Conservation (phyloP, 2,797 vertebrate species). For the Miopithecus talapoin region DNA sequence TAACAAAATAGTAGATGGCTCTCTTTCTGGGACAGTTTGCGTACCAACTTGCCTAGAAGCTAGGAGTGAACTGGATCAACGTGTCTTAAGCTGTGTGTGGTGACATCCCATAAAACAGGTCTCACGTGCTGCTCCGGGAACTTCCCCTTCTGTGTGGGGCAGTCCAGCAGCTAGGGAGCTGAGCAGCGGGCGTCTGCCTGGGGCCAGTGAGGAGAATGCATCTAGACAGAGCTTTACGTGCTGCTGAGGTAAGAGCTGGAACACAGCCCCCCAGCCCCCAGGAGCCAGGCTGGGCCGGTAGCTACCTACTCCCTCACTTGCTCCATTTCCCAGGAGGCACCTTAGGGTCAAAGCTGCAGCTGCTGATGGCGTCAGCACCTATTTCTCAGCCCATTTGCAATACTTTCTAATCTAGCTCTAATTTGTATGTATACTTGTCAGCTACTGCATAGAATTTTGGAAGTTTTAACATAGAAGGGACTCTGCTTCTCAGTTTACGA, state of each 20-base stretch:
- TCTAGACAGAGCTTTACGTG: background rate
- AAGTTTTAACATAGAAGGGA: background rate
- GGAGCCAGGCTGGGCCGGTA: background rate
- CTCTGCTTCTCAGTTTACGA: background rate
- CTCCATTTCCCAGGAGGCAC: background rate
- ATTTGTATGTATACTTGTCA: background rate
- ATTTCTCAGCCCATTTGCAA: background rate
- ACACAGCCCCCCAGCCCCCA: background rate
- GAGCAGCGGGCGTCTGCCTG: background rate
- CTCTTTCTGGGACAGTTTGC: conserved; percentile 68
- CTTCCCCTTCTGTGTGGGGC: background rate
- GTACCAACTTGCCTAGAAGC: conserved; percentile 24
- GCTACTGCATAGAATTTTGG: background rate
- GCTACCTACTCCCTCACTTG: fast-evolving
- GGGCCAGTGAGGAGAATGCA: background rate
- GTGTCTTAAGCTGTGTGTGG: background rate
- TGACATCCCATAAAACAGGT: background rate
- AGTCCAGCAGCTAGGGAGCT: background rate
- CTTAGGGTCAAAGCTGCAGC: background rate
- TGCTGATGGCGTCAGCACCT: background rate
- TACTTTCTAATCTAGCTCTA: background rate
- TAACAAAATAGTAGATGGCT: conserved; percentile 57
- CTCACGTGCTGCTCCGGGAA: background rate
- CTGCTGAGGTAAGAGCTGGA: conserved; percentile 40
- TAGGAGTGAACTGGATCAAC: conserved; percentile 45